Evolutionary conservation across 2,797 vertebrate species (phyloP), one percentile per base, ranked within the genome.

Genomic region (Betta splendens): DNA sequence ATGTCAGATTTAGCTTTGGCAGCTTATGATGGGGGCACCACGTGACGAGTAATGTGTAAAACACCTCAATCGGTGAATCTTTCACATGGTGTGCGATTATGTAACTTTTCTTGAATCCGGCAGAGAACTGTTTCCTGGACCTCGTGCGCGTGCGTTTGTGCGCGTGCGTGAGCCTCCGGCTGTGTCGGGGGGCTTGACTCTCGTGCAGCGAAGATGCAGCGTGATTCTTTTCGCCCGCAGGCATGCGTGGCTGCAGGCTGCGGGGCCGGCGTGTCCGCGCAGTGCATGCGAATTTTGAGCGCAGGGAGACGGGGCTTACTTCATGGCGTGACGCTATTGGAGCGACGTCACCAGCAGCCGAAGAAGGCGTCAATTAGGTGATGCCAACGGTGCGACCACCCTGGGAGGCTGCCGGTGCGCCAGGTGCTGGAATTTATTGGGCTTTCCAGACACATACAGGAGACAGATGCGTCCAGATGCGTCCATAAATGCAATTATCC

Each of bases 321-420:
- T 78, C 89, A 89, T 86, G 84, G 76, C 84, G 72, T 38, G 46
- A 69, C 50, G 72, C 73, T 65, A 87, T 87, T 88, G 84, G 84
- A 75, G 61, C 81, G 72, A 89, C 85, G 86, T 89, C 85, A 90
- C 29, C 9, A 9, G 67, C 65, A 59, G 69, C 37, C 17, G 13
- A 44, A 42, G 38, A 49, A 73, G 48, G 59, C 83, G 72, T 84
- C 75, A 70, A 58, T 87, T 79, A 76, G 81, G 80, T 77, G 85
- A 82, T 73, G 69, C 80, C 72, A 68, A 63, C 46, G 50, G 69
- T 51, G 52, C 25, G 51, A 44, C 42, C 61, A 69, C 60, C 69
- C 40, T 35, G 40, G 63, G 60, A 53, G 55, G 63, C 44, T 46
- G 56, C 43, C 40, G 1, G 29, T n/a, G 15, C 37, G 18, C 33